Evolutionary conservation across 2,113 vertebrate genomes (phyloP).

Genomic region (Tragelaphus strepsiceros): DNA sequence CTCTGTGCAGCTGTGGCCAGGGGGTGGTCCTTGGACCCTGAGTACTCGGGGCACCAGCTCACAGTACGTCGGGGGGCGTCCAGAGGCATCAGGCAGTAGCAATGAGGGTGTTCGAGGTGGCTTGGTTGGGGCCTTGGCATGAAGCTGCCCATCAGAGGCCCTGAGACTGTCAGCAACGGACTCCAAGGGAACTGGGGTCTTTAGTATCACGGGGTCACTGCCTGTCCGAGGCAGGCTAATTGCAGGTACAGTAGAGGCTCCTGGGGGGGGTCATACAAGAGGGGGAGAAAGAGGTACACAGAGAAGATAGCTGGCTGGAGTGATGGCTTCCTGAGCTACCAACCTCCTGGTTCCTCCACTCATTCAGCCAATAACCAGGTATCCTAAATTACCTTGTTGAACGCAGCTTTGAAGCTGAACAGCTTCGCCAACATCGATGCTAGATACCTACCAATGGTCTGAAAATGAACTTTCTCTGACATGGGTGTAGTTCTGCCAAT

Average conservation of each 20-base stretch:
- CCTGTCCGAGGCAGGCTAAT: constrained; percentile 85
- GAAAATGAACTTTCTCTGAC: neutral
- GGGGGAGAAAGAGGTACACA: neutral
- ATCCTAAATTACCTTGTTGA: no score
- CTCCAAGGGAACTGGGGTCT: constrained; percentile 41
- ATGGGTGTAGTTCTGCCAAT: neutral
- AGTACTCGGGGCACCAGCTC: constrained; percentile 81
- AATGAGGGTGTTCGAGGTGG: constrained; percentile 82
- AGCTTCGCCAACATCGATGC: neutral
- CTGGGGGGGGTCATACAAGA: neutral
- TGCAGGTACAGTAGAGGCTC: constrained; percentile 35
- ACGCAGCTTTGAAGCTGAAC: neutral
- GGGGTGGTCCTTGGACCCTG: neutral
- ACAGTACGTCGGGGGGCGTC: constrained; percentile 72
- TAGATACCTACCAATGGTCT: neutral
- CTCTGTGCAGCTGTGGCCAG: neutral
- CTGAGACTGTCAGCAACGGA: constrained; percentile 73
- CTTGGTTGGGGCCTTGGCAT: constrained; percentile 85
- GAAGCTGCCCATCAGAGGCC: constrained; percentile 89
- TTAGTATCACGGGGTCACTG: constrained; percentile 85
- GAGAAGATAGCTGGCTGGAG: neutral
- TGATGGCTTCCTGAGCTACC: neutral
- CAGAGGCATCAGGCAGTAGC: constrained; percentile 72
- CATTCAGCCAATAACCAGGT: neutral
- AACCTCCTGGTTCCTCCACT: no score